Evolutionary conservation across 2,888 invertebrate species (phyloP).

Genomic region (Mythimna loreyi): DNA sequence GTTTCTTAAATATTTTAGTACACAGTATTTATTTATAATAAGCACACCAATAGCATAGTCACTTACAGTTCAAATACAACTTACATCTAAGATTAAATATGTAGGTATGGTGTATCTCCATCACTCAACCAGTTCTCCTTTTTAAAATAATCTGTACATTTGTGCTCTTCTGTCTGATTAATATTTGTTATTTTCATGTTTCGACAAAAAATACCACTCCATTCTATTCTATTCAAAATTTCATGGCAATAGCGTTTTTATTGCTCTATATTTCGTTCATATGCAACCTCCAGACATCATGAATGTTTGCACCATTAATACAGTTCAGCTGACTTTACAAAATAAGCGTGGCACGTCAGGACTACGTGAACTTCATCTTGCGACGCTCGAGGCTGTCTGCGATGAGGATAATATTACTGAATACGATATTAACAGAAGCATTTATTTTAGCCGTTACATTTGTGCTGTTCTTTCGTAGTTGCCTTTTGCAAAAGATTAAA

Average conservation of each 20-base stretch:
- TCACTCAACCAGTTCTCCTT: too few species aligned
- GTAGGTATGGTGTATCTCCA: too few species aligned
- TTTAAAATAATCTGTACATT: too few species aligned
- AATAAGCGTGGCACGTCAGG: slow-evolving; percentile 10
- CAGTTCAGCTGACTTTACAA: slow-evolving; percentile 6
- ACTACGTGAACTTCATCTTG: slow-evolving; percentile 21
- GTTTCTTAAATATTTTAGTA: too few species aligned
- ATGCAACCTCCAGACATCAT: not conserved
- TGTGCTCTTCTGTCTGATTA: too few species aligned
- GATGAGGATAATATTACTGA: slow-evolving; percentile 22
- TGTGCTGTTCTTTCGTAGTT: not conserved
- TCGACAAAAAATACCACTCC: not conserved
- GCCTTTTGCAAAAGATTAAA: not conserved
- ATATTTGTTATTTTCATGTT: too few species aligned
- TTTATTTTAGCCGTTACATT: slow-evolving; percentile 4
- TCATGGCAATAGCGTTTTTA: not conserved
- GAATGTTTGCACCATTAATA: slow-evolving; percentile 18
- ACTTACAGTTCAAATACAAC: too few species aligned
- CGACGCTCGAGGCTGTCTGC: not conserved
- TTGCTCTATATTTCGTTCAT: not conserved
- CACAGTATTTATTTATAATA: too few species aligned
- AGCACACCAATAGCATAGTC: too few species aligned
- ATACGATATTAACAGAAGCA: slow-evolving; percentile 7
- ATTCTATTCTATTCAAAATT: not conserved
- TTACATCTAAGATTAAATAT: too few species aligned